phyloP scores from a whole-genome alignment of 2,888 invertebrate species.

The Papilio gigon region DNA sequence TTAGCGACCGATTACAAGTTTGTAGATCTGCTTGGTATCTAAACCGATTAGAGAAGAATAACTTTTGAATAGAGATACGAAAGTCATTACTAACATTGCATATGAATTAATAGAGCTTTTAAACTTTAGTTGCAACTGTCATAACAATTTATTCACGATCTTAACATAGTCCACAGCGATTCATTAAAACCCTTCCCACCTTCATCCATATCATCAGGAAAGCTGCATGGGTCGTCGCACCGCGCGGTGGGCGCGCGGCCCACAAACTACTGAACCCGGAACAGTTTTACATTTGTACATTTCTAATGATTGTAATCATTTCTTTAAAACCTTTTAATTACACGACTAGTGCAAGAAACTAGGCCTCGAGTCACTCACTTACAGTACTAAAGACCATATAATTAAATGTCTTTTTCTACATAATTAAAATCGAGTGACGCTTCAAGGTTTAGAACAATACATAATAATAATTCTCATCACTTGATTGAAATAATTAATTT shows the following conservation, averaged over 20 bases:
- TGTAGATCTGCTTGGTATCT: no score
- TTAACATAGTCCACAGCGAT: background rate
- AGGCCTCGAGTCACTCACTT: background rate
- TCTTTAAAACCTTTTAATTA: background rate
- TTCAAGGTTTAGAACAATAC: no score
- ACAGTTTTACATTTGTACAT: background rate
- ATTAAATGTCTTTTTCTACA: no score
- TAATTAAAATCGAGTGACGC: no score
- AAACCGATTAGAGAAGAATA: no score
- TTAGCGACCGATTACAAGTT: no score
- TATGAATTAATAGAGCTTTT: no score
- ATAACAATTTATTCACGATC: background rate
- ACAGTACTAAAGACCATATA: background rate
- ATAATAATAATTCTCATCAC: no score
- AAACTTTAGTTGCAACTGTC: background rate
- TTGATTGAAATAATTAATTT: no score
- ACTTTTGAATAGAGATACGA: no score
- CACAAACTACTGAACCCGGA: constrained; percentile 2
- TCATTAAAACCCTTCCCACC: background rate
- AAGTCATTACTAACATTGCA: no score
- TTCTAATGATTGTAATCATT: background rate
- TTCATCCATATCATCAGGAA: background rate
- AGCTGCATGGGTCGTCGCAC: constrained; percentile 9
- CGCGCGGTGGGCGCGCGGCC: constrained; percentile 3
- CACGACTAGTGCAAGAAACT: background rate